Percentiles rank a stretch among this genome's conserved stretches.
phyloP scores from a whole-genome alignment of 2,888 invertebrate species.

The Athalia cordata region DNA sequence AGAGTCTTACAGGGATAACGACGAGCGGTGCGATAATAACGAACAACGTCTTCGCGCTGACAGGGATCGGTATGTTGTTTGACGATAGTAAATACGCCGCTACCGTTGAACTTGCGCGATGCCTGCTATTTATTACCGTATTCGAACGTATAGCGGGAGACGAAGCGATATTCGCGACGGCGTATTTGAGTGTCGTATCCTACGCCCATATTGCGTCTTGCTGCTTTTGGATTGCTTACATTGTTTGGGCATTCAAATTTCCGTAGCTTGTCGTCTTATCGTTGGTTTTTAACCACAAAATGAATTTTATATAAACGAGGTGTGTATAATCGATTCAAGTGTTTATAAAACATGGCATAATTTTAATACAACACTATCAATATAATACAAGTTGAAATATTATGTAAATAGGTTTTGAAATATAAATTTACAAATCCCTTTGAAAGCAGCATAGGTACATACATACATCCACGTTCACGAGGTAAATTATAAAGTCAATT shows the following conservation, averaged over 20 bases:
- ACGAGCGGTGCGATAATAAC: constrained; percentile 75
- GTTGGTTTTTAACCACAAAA: background rate
- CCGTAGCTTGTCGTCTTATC: background rate
- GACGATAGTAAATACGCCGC: constrained; percentile 80
- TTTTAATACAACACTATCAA: constrained; percentile 64
- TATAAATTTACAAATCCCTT: constrained; percentile 68
- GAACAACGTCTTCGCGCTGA: constrained; percentile 82
- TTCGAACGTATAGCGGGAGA: constrained; percentile 59
- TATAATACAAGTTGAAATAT: constrained; percentile 68
- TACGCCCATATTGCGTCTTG: constrained; percentile 55
- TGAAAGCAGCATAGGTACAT: constrained; percentile 58
- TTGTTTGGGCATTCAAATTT: constrained; percentile 42
- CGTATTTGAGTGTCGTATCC: constrained; percentile 50
- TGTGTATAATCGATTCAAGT: constrained; percentile 54
- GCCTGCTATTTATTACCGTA: constrained; percentile 77
- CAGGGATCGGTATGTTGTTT: constrained; percentile 83
- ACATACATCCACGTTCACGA: background rate
- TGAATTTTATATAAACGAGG: background rate
- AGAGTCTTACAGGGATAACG: constrained; percentile 2
- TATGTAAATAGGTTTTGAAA: constrained; percentile 67
- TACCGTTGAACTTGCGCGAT: constrained; percentile 80
- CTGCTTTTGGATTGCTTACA: constrained; percentile 59
- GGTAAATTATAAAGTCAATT: background rate
- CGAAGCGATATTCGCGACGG: background rate
- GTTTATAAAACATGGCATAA: constrained; percentile 66